These are phyloP conservation scores for Myripristis murdjan DNA, from an alignment of 2,797 vertebrate species.

Conservation along the genomic window DNA sequence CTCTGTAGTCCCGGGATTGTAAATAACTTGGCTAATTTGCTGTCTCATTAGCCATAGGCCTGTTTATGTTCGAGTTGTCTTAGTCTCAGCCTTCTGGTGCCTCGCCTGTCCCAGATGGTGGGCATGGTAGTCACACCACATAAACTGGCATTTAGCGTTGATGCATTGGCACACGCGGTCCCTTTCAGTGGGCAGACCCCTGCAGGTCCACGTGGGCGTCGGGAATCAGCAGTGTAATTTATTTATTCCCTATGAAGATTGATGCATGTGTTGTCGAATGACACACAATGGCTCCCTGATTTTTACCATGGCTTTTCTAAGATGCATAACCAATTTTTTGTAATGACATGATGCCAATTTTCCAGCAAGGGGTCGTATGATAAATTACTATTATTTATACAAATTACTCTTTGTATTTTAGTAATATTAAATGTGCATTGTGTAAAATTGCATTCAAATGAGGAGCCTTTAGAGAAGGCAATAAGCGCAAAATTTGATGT, in stretches of 20 bases:
- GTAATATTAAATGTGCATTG: too few species aligned
- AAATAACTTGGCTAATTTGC: constrained; percentile 78
- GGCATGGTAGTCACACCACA: constrained; percentile 72
- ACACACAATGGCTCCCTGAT: too few species aligned
- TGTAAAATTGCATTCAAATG: too few species aligned
- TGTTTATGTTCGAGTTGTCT: constrained; percentile 65
- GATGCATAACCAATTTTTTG: too few species aligned
- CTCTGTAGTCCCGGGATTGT: constrained; percentile 55
- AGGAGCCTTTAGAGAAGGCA: too few species aligned
- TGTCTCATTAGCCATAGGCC: constrained; percentile 74
- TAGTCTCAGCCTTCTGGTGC: constrained; percentile 72
- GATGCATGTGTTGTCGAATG: background rate
- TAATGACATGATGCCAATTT: too few species aligned
- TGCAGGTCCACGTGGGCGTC: constrained; percentile 35
- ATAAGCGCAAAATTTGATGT: too few species aligned
- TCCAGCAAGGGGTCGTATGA: too few species aligned
- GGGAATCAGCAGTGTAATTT: constrained; percentile 19
- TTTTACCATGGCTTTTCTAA: too few species aligned
- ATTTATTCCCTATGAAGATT: constrained; percentile 1
- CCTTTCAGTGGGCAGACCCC: constrained; percentile 58
- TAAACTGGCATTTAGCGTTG: constrained; percentile 75
- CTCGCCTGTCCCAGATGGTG: constrained; percentile 78
- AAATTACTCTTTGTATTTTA: too few species aligned
- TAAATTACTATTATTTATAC: too few species aligned
- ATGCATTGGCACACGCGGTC: constrained; percentile 68